phyloP scores from a whole-genome alignment of 2,797 vertebrate genomes.

The Synanceia verrucosa region DNA sequence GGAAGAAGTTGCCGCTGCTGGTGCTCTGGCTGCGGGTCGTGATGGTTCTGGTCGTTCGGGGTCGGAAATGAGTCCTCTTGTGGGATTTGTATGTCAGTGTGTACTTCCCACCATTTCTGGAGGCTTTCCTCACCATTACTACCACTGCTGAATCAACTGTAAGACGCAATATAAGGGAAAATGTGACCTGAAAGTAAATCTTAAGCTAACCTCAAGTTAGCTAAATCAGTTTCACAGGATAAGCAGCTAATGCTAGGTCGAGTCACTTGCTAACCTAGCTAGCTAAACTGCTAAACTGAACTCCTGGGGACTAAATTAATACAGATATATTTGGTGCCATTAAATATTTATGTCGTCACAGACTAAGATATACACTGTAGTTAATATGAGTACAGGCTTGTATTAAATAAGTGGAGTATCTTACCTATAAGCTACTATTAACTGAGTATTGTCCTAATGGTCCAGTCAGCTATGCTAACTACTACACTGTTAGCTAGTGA shows the following conservation, averaged over 20 bases:
- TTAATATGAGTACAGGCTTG: background rate
- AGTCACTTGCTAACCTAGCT: background rate
- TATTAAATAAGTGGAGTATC: background rate
- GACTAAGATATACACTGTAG: fast-evolving
- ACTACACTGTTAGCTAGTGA: no score
- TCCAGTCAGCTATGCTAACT: background rate
- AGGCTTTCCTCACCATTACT: conserved; percentile 16
- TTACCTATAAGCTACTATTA: conserved; percentile 4
- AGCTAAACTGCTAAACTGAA: conserved; percentile 1
- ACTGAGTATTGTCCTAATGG: background rate
- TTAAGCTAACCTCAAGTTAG: background rate
- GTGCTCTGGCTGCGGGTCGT: conserved; percentile 52
- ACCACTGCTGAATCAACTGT: background rate
- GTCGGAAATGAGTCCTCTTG: background rate
- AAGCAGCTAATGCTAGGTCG: background rate
- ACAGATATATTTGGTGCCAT: background rate
- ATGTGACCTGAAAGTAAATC: background rate
- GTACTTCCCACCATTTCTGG: conserved; percentile 2
- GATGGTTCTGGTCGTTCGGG: conserved; percentile 28
- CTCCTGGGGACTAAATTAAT: background rate
- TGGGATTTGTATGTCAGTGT: background rate
- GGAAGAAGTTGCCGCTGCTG: conserved; percentile 42
- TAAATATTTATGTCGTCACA: background rate
- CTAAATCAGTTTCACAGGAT: background rate
- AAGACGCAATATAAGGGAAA: background rate